phyloP scores from a whole-genome alignment of 2,888 invertebrate genomes.

The Odontocolon sp. region DNA sequence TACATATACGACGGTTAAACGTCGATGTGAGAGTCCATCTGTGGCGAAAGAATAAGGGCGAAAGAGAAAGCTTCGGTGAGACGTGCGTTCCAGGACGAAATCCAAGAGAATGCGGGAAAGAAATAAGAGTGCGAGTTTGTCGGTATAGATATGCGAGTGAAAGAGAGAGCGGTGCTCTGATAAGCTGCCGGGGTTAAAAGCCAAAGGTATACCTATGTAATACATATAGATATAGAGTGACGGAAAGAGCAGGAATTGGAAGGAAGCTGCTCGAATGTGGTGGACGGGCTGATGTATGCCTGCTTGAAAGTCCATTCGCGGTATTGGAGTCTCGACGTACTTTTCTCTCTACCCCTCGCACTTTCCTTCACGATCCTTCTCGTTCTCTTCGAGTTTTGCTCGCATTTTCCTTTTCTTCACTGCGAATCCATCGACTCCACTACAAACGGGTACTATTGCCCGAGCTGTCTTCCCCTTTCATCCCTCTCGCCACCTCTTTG shows the following conservation, averaged over 20 bases:
- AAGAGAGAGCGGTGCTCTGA: conserved; percentile 46
- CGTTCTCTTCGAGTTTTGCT: not conserved
- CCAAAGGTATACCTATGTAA: conserved; percentile 40
- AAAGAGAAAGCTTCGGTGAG: conserved; percentile 46
- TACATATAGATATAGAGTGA: conserved; percentile 41
- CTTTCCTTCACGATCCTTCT: conserved; percentile 4
- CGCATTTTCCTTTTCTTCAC: conserved; percentile 18
- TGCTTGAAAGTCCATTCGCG: conserved; percentile 80
- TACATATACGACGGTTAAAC: conserved; percentile 15
- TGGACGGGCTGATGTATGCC: conserved; percentile 75
- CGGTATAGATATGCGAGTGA: conserved; percentile 23
- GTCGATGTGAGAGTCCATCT: conserved; percentile 46
- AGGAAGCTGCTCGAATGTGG: conserved; percentile 49
- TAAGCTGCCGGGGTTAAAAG: conserved; percentile 58
- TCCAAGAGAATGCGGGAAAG: conserved; percentile 13
- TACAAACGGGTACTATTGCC: not conserved
- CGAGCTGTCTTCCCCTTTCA: not conserved
- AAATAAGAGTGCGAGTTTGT: conserved; percentile 34
- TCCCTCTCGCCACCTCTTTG: not conserved
- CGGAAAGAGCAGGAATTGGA: conserved; percentile 46
- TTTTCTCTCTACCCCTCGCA: conserved; percentile 58
- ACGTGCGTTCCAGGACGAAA: not conserved
- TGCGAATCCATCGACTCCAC: conserved; percentile 43
- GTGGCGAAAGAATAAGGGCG: conserved; percentile 41
- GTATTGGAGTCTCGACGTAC: conserved; percentile 74